phyloP scores from a whole-genome alignment of 2,113 vertebrate species.

The Hydrolagus affinis region DNA sequence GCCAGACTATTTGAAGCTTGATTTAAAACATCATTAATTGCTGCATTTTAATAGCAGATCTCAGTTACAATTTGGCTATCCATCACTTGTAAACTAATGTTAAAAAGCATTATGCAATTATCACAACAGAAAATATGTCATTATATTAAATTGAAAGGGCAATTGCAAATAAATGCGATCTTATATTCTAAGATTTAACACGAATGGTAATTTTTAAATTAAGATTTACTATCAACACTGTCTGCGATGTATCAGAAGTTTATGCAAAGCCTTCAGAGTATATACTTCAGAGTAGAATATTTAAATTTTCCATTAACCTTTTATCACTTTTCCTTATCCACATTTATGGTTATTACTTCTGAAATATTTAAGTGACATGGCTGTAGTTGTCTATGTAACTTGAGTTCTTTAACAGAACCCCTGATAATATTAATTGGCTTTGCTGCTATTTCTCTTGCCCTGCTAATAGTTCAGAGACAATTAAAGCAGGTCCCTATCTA shows the following conservation, averaged over 20 bases:
- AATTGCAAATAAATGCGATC: too few species aligned
- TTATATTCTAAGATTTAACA: too few species aligned
- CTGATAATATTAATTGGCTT: not conserved
- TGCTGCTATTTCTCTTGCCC: not conserved
- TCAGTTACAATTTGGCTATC: not conserved
- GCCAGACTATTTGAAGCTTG: not conserved
- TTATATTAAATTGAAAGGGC: too few species aligned
- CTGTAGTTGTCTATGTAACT: not conserved
- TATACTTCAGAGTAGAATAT: too few species aligned
- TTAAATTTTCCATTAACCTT: not conserved
- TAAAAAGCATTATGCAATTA: not conserved
- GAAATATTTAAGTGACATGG: not conserved
- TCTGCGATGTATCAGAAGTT: not conserved
- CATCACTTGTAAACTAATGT: not conserved
- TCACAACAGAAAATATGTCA: too few species aligned
- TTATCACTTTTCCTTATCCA: too few species aligned
- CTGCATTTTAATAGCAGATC: not conserved
- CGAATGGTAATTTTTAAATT: not conserved
- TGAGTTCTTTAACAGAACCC: slow-evolving; percentile 6
- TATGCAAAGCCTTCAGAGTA: not conserved
- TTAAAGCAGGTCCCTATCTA: not conserved
- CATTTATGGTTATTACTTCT: too few species aligned
- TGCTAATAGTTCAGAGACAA: not conserved
- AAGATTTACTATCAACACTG: not conserved
- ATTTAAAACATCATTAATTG: slow-evolving; percentile 3